Evolutionary conservation across 2,797 vertebrate genomes (phyloP).

Genomic region (Gephyroberyx darwinii): DNA sequence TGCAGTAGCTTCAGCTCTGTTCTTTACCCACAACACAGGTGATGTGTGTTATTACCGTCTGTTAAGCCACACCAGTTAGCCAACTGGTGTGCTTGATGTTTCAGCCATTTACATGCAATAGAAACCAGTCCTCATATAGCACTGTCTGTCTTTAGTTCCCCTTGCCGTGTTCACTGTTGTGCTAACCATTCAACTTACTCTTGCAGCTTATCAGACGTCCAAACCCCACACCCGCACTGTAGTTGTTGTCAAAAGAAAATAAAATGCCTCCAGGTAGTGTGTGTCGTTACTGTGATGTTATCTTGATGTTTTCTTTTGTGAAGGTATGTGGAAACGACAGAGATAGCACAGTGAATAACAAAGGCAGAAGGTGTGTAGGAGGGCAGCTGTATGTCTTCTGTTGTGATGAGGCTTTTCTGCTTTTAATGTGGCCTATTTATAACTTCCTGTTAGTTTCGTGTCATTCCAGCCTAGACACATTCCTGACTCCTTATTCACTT

Average conservation of each 20-base stretch:
- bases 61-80: conserved; percentile 1
- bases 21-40: not conserved
- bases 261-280: conserved; percentile 29
- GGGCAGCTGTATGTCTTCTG: no score
- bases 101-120: conserved; percentile 45
- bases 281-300: conserved; percentile 23
- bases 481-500: conserved; percentile 46
- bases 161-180: conserved; percentile 35
- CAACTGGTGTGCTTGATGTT: no score
- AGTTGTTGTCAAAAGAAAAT: conserved; percentile 46
- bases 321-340: not conserved
- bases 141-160: conserved; percentile 31
- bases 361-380: no score
- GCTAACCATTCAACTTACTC: conserved; percentile 11
- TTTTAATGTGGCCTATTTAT: conserved; percentile 25
- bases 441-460: conserved; percentile 1
- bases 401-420: not conserved
- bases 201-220: conserved; percentile 24
- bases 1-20: conserved; percentile 11
- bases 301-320: conserved; percentile 22
- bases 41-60: conserved; percentile 5
- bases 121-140: conserved; percentile 38
- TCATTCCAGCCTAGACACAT: conserved; percentile 46
- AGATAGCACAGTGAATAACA: not conserved
- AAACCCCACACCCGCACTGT: conserved; percentile 12